Conservation (phyloP, 2,113 vertebrate species). For the Mustela nigripes region DNA sequence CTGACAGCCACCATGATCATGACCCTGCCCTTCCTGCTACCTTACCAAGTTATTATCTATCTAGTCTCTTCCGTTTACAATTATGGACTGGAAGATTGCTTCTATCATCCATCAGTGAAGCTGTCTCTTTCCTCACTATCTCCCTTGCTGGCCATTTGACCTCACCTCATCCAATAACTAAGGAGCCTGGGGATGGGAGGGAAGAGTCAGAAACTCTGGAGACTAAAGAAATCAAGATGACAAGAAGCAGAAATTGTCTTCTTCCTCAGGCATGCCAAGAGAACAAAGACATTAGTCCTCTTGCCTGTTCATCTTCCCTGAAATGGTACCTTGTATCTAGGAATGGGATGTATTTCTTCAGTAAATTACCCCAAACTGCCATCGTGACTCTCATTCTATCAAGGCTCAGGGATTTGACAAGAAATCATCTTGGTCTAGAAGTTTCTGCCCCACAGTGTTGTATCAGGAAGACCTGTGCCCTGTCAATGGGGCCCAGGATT, state of each 20-base stretch:
- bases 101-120: neutral
- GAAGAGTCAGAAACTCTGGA: neutral
- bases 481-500: accelerated
- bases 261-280: neutral
- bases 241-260: neutral
- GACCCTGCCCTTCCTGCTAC: neutral
- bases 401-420: neutral
- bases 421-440: neutral
- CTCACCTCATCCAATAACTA: neutral
- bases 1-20: neutral
- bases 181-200: neutral
- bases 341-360: neutral
- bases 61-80: neutral
- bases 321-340: neutral
- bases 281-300: neutral
- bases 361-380: neutral
- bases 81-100: neutral
- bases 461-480: neutral
- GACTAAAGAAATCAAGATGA: neutral
- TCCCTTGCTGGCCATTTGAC: neutral
- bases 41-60: neutral
- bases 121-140: neutral
- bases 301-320: neutral
- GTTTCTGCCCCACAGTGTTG: neutral
- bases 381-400: neutral